phyloP scores from a whole-genome alignment of 2,113 vertebrate species.

The Grammomys dolichurus region DNA sequence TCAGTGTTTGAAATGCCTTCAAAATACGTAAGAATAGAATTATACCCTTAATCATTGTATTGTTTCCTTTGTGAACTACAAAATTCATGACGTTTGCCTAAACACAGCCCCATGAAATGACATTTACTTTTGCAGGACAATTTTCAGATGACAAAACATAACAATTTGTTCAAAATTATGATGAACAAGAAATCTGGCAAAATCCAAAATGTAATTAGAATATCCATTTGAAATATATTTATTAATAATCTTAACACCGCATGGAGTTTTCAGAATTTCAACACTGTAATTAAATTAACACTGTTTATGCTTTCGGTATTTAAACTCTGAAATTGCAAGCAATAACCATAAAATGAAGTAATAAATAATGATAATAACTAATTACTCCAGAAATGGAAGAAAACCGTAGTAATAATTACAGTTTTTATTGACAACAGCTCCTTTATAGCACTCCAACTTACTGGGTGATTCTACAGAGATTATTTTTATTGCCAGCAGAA shows the following conservation, averaged over 20 bases:
- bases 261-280: slow-evolving; percentile 78
- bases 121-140: slow-evolving; percentile 43
- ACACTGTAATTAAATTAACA: slow-evolving; percentile 86
- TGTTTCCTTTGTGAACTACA: background rate
- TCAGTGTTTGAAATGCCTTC: background rate
- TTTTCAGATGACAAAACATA: slow-evolving; percentile 60
- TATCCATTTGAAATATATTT: slow-evolving; percentile 82
- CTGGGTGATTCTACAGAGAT: slow-evolving; percentile 80
- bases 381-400: slow-evolving; percentile 82
- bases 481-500: slow-evolving; percentile 81
- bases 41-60: background rate
- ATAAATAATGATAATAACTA: slow-evolving; percentile 89
- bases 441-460: slow-evolving; percentile 85
- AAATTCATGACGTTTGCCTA: slow-evolving; percentile 1
- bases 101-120: background rate
- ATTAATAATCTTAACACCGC: slow-evolving; percentile 79
- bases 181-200: slow-evolving; percentile 67
- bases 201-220: slow-evolving; percentile 81
- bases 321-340: slow-evolving; percentile 87
- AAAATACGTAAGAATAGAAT: background rate
- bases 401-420: slow-evolving; percentile 78
- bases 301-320: slow-evolving; percentile 87
- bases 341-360: slow-evolving; percentile 87
- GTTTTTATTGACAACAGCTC: slow-evolving; percentile 86
- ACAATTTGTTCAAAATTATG: slow-evolving; percentile 66